Evolutionary conservation across 2,113 vertebrate genomes (phyloP).

Genomic region (Capreolus pygargus): DNA sequence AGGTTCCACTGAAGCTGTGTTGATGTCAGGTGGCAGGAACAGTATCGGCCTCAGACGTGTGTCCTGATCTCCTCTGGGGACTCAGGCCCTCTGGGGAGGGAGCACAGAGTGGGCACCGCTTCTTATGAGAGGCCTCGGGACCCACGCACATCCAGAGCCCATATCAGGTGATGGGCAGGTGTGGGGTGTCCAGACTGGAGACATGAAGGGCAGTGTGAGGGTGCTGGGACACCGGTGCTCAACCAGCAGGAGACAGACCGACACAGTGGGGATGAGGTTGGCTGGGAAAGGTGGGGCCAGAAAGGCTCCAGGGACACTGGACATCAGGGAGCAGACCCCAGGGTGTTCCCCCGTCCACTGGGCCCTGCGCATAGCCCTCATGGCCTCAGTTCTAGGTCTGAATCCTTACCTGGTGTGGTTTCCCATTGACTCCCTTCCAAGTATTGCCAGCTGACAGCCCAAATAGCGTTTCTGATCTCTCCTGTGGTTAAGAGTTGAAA

Average conservation of each 20-base stretch:
- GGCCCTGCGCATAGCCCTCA: accelerated
- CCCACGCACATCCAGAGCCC: too few relatives aligned
- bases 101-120: accelerated
- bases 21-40: accelerated
- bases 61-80: background rate
- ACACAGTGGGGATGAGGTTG: background rate
- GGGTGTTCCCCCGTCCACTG: background rate
- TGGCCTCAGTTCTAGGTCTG: background rate
- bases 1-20: too few relatives aligned
- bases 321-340: accelerated
- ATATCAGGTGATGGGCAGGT: accelerated
- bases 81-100: background rate
- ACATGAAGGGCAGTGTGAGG: background rate
- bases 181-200: background rate
- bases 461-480: accelerated
- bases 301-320: too few relatives aligned
- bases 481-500: accelerated
- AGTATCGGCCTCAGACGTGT: accelerated
- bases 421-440: too few relatives aligned
- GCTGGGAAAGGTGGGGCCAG: background rate
- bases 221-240: accelerated
- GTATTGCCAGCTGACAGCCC: background rate
- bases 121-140: accelerated
- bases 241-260: too few relatives aligned
- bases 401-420: background rate